Evolutionary conservation across 2,888 invertebrate genomes (phyloP), one percentile per base, ranked within the genome.

Genomic region (Herminia tarsipennalis): DNA sequence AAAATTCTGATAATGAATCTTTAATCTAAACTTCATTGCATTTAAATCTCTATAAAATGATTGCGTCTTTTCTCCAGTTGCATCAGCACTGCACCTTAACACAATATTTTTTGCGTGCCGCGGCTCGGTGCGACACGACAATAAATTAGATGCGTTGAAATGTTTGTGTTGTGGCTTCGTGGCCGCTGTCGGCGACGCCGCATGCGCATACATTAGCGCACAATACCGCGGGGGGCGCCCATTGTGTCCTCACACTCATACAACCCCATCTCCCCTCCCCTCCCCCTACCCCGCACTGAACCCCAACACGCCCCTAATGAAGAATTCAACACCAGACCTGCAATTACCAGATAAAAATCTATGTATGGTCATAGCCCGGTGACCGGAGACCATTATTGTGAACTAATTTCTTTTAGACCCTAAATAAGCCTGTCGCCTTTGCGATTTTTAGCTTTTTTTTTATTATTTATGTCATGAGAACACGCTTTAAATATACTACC

Each of bases 141-240:
- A 88, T 88, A 88, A 88, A 88, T 88, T 86, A 86, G 83, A 81
- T 84, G 87, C 87, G 88, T 88, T 88, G 88, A 89, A 88, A 86
- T 88, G 88, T 89, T 88, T 88, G 88, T 88, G 87, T 88, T 86
- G 83, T 85, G 76, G 76, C 80, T 55, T 38, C 54, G 52, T 56
- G 73, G 78, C 73, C 78, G 82, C 76, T 66, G 84, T 78, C 81
- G 82, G 66, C 80, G 80, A 69, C 76, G 78, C 69, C 81, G 78
- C 77, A 63, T 75, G 79, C 77, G 87, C 86, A 87, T 87, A 87
- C 80, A 86, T 86, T 88, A 88, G 73, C 85, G 83, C 81, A 83
- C 82, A 78, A 79, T 81, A 73, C 79, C 74, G 72, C 81, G 84
- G 83, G 86, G 85, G 87, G 81, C 80, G 73, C 76, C 81, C 83